Evolutionary conservation across 2,888 invertebrate species (phyloP), one percentile per base, ranked within the genome.

Genomic region (Isotomurus palustris): DNA sequence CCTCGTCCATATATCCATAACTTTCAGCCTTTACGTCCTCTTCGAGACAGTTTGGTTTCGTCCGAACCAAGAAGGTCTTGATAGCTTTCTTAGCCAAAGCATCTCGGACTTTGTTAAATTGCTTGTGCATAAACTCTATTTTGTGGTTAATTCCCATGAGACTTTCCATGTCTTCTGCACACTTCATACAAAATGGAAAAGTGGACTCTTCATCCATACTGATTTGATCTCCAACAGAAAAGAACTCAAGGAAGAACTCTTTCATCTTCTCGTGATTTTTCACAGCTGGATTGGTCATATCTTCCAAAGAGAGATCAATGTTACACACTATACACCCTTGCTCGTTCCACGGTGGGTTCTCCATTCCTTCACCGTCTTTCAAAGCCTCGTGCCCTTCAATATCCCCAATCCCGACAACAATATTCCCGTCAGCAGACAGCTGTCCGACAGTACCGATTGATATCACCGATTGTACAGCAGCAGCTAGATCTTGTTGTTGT

Each of bases 291-390:
- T 38, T 10, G 1, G 59, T 51, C 0, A 52, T 56, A 2, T 53
- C 57, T 36, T 60, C 50, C 17, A 60, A 52, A 6, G 58, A 51
- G 22, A 66, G 51, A 24, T 60, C 62, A 24, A 54, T 53, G 48
- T 68, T 68, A 36, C 68, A 68, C 45, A 68, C 60, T n/a, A 68
- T 56, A 49, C 68, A 68, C 24, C 61, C 64, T 47, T 65, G 63
- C 22, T 68, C 64, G 50, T 66, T 66, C 68, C 68, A 68, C 1
- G 58, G 51, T 6, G 58, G 58, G 24, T 22, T n/a, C n/a, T n/a
- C n/a, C n/a, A n/a, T n/a, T n/a, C n/a, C n/a, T n/a, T n/a, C n/a
- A n/a, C n/a, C n/a, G n/a, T n/a, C n/a, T n/a, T n/a, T n/a, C n/a
- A n/a, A n/a, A n/a, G n/a, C n/a, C n/a, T n/a, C n/a, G n/a, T n/a